phyloP scores from a whole-genome alignment of 1,140 invertebrate genomes.

The Steinernema feltiae region DNA sequence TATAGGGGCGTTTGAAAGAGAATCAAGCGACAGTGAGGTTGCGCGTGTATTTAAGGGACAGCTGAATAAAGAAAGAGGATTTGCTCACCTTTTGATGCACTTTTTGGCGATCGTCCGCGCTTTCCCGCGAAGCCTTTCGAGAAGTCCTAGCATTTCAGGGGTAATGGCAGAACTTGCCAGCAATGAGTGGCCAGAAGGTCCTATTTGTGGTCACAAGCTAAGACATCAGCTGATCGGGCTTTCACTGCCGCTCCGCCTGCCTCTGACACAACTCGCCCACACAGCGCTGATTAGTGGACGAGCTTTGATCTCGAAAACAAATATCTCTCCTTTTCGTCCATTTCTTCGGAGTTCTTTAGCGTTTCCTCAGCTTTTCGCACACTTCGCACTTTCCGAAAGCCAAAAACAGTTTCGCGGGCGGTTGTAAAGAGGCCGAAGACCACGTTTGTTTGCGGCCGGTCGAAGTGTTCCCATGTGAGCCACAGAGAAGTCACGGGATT shows the following conservation, averaged over 20 bases:
- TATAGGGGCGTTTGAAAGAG: too few relatives aligned
- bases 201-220: background rate
- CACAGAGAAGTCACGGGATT: too few relatives aligned
- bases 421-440: too few relatives aligned
- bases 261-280: background rate
- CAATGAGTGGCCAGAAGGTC: background rate
- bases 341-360: background rate
- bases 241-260: background rate
- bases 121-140: background rate
- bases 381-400: background rate
- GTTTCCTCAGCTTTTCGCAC: background rate
- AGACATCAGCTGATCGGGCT: background rate
- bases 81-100: slow-evolving; percentile 10
- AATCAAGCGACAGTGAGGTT: too few relatives aligned
- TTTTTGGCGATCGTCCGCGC: background rate
- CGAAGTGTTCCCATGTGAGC: too few relatives aligned
- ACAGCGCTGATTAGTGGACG: background rate
- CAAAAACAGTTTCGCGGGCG: too few relatives aligned
- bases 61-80: background rate
- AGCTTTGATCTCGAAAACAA: background rate
- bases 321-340: too few relatives aligned
- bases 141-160: background rate
- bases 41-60: too few relatives aligned
- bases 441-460: too few relatives aligned
- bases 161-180: background rate